These are phyloP conservation scores for Phaethon lepturus DNA, from an alignment of 2,113 vertebrate genomes.

Conservation along the genomic window DNA sequence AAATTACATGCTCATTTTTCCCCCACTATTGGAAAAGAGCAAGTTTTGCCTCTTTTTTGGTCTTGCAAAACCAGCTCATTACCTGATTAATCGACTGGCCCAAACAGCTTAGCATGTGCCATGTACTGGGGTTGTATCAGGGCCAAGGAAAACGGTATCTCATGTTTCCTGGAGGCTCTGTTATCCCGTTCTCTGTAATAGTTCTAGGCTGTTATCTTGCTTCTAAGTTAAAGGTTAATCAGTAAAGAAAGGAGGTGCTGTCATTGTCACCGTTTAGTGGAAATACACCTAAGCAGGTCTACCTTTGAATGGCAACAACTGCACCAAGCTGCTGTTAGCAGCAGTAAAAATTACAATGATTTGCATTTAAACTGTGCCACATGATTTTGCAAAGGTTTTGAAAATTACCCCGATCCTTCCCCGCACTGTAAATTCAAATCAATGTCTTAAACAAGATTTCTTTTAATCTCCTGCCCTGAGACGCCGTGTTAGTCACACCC, in stretches of 20 bases:
- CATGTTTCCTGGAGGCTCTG: background rate
- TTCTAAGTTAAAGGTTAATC: background rate
- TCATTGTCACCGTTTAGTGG: background rate
- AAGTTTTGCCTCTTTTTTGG: background rate
- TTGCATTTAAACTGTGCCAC: background rate
- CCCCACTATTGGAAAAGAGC: background rate
- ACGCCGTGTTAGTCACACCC: accelerated
- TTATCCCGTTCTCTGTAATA: background rate
- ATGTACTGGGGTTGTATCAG: accelerated
- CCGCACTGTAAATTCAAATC: background rate
- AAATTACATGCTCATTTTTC: accelerated
- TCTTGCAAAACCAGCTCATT: background rate
- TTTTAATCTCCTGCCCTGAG: background rate
- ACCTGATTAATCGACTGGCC: background rate
- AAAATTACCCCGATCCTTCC: background rate
- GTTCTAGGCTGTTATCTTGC: background rate
- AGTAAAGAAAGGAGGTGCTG: background rate
- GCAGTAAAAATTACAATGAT: background rate
- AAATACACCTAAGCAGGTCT: background rate
- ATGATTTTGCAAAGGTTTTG: background rate
- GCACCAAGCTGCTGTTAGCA: background rate
- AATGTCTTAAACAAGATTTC: background rate
- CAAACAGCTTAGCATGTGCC: background rate
- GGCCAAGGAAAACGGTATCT: background rate
- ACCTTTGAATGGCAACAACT: background rate